phyloP scores from a whole-genome alignment of 2,113 vertebrate species.

The Phylloscopus whistleri region DNA sequence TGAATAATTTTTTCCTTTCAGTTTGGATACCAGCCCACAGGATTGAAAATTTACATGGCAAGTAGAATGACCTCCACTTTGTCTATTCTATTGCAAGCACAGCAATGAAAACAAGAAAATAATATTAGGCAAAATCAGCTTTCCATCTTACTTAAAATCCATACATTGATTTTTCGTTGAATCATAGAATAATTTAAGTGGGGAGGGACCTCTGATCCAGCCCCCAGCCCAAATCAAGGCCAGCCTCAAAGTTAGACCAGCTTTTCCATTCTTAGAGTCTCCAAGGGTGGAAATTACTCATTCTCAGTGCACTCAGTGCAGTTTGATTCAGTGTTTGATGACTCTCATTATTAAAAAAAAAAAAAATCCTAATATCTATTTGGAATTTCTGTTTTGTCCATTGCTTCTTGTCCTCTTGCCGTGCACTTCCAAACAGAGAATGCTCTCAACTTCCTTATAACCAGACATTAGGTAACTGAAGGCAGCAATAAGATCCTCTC shows the following conservation, averaged over 20 bases:
- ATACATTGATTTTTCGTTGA: not conserved
- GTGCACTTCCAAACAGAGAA: not conserved
- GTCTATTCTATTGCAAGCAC: not conserved
- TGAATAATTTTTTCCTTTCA: constrained; percentile 32
- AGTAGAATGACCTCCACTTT: not conserved
- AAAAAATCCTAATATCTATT: not conserved
- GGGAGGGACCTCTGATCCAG: not conserved
- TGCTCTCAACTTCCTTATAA: not conserved
- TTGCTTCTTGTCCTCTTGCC: not conserved
- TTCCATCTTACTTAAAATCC: not conserved
- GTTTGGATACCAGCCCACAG: not conserved
- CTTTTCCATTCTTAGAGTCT: not conserved
- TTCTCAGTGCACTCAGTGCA: not conserved
- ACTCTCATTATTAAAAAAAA: not conserved
- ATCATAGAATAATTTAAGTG: not conserved
- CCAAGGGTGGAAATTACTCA: not conserved
- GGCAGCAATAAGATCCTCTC: not conserved
- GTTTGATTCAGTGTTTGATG: not conserved
- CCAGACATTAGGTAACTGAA: not conserved
- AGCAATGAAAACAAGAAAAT: not conserved
- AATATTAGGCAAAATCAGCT: not conserved
- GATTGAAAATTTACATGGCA: not conserved
- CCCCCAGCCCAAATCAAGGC: not conserved
- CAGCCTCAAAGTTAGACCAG: not conserved
- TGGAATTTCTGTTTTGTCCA: not conserved